Percentiles rank a stretch among this genome's conserved stretches.
Evolutionary conservation across 2,797 vertebrate genomes (phyloP).

Genomic region (Rhinatrema bivittatum): DNA sequence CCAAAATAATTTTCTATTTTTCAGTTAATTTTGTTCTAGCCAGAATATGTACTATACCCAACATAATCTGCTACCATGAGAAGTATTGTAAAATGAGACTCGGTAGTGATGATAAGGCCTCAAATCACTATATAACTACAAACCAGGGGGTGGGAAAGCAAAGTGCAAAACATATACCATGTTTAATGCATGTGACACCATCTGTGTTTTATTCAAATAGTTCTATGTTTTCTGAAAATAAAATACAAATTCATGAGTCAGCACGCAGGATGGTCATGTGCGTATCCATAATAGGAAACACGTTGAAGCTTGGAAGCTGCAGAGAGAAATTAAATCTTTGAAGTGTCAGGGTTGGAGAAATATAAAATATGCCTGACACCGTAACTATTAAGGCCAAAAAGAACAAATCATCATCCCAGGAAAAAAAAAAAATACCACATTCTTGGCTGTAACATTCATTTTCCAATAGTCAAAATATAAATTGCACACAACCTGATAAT

Average conservation of each 20-base stretch:
- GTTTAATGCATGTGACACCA: slow-evolving; percentile 47
- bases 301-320: slow-evolving; percentile 54
- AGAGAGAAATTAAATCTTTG: slow-evolving; percentile 58
- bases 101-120: slow-evolving; percentile 29
- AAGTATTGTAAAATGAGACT: slow-evolving; percentile 13
- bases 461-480: slow-evolving; percentile 55
- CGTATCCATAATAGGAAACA: slow-evolving; percentile 56
- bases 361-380: slow-evolving; percentile 54
- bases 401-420: slow-evolving; percentile 58
- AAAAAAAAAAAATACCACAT: slow-evolving; percentile 53
- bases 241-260: slow-evolving; percentile 51
- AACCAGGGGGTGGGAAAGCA: slow-evolving; percentile 23
- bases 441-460: slow-evolving; percentile 54
- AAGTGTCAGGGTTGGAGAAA: slow-evolving; percentile 54
- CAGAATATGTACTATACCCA: slow-evolving; percentile 9
- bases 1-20: background rate
- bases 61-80: slow-evolving; percentile 19
- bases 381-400: slow-evolving; percentile 51
- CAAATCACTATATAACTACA: slow-evolving; percentile 20
- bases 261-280: slow-evolving; percentile 44
- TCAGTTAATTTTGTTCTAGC: background rate
- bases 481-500: slow-evolving; percentile 60
- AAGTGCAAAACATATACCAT: slow-evolving; percentile 43
- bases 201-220: slow-evolving; percentile 61
- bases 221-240: slow-evolving; percentile 59